Conservation (phyloP, 2,113 vertebrate species). For the Ammodytes marinus region DNA sequence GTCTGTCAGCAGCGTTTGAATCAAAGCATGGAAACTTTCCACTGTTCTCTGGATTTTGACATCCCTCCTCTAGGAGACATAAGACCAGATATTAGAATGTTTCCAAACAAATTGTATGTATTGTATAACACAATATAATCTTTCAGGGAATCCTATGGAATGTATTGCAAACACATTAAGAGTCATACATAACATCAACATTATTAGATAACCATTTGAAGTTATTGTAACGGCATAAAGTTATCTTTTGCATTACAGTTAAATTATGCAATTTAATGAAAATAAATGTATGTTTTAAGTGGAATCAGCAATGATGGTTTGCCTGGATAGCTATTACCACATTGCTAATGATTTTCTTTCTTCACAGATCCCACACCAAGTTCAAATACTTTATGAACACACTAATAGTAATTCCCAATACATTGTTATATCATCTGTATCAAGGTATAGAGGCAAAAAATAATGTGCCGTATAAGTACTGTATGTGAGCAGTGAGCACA, state of each 20-base stretch:
- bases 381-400: neutral
- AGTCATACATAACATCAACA: too few species aligned
- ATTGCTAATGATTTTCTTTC: neutral
- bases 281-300: neutral
- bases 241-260: neutral
- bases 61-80: slow-evolving; percentile 68
- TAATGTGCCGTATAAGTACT: too few species aligned
- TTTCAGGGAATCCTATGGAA: neutral
- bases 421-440: neutral
- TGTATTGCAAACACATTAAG: too few species aligned
- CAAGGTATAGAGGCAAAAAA: neutral
- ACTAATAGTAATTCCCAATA: neutral
- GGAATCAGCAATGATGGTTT: neutral
- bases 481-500: neutral
- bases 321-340: neutral
- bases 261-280: neutral
- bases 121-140: neutral
- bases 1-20: slow-evolving; percentile 62
- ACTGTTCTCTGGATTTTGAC: slow-evolving; percentile 74
- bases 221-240: neutral
- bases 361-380: too few species aligned
- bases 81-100: neutral
- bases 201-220: too few species aligned
- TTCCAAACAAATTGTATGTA: neutral
- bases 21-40: slow-evolving; percentile 66